Evolutionary conservation across 1,140 invertebrate species (phyloP), one percentile per base, ranked within the genome.

Genomic region (Lethrus apterus): DNA sequence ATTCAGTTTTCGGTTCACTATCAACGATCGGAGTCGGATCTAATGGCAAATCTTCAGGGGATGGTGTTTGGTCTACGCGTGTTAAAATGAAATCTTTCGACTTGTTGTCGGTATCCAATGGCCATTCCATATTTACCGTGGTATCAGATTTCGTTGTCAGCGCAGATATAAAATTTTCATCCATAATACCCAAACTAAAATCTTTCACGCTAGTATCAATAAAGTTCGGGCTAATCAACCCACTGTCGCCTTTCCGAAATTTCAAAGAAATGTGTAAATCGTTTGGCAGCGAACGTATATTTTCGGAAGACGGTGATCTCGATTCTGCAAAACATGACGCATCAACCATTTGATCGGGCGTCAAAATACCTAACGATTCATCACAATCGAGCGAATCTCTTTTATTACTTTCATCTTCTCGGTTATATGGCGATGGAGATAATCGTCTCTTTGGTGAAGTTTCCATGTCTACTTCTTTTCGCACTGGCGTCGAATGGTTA

Each of bases 271-370:
- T 38, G 29, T 42, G 24, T 13, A 29, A 2, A 14, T 42, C 40
- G 21, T 42, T 42, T 15, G 40, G 11, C 9, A 48, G 31, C 17
- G 48, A 38, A 3, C 34, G 11, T 24, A 62, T 57, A 24, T 55
- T 52, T 43, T 63, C 59, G 4, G 56, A 55, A 43, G 55, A 57
- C 1, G 60, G 56, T 7, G 57, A 55, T 32, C 56, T 43, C 7
- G 41, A 49, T 68, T 75, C 68, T 66, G 68, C 67, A 53, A 73
- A 72, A 48, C 76, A 73, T 19, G 35, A 38, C 1, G 74, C 77
- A 62, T 84, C 83, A 43, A 81, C 77, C 86, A 91, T 90, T 63
- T 90, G 86, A 70, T 88, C 85, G 0, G 86, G 86, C 4, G 86
- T 89, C 11, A 91, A 68, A 51, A 91, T 89, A 5, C 86, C 87